phyloP scores from a whole-genome alignment of 2,797 vertebrate species.

The Novumbra hubbsi region DNA sequence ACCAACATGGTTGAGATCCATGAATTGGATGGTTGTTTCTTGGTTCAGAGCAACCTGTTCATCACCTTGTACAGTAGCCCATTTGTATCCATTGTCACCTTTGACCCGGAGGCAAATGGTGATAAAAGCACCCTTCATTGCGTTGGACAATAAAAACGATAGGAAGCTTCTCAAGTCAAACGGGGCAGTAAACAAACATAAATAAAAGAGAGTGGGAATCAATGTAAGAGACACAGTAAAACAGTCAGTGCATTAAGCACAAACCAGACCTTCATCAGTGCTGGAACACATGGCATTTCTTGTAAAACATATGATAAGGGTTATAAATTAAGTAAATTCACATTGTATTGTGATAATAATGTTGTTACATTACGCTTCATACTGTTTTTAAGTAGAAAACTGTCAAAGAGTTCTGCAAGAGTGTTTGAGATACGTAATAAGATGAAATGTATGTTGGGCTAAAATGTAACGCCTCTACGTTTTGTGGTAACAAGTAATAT shows the following conservation, averaged over 20 bases:
- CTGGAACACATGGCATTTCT: too few relatives aligned
- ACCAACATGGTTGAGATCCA: slow-evolving; percentile 32
- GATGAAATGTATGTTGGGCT: too few relatives aligned
- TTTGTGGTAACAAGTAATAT: too few relatives aligned
- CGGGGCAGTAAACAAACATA: slow-evolving; percentile 70
- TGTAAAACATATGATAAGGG: too few relatives aligned
- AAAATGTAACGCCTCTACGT: too few relatives aligned
- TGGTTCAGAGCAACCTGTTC: slow-evolving; percentile 52
- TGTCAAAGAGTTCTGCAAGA: too few relatives aligned
- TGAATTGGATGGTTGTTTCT: slow-evolving; percentile 49
- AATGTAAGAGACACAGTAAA: slow-evolving; percentile 60
- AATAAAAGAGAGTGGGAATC: slow-evolving; percentile 71
- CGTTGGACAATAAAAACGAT: slow-evolving; percentile 73
- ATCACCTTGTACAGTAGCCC: slow-evolving; percentile 64
- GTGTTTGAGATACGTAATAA: too few relatives aligned
- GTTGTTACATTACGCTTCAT: too few relatives aligned
- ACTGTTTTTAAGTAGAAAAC: too few relatives aligned
- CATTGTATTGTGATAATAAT: too few relatives aligned
- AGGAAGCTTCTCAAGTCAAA: slow-evolving; percentile 69
- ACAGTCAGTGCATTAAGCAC: slow-evolving; percentile 30
- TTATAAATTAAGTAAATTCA: too few relatives aligned
- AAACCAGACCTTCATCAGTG: slow-evolving; percentile 21
- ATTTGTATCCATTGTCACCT: slow-evolving; percentile 78
- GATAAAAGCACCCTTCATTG: slow-evolving; percentile 80
- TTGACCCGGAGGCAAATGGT: slow-evolving; percentile 75